These are phyloP conservation scores for Bergia puertoricense DNA, from an alignment of 92 coral and sea anemone species.

Conservation along the genomic window DNA sequence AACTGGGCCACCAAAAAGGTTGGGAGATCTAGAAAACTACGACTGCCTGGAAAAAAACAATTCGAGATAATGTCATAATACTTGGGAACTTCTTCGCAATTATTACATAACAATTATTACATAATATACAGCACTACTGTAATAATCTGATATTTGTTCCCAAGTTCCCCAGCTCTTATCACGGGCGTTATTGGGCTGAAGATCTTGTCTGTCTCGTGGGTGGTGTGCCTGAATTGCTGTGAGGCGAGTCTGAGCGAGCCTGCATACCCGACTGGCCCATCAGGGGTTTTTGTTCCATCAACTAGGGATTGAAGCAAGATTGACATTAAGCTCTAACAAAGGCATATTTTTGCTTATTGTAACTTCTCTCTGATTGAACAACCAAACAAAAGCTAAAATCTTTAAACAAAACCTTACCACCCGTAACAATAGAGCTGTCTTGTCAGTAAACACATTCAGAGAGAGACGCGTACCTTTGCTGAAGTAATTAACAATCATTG, in stretches of 20 bases:
- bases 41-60: neutral
- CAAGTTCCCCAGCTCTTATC: neutral
- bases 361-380: too few species aligned
- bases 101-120: neutral
- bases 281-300: slow-evolving; percentile 69
- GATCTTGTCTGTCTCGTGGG: slow-evolving; percentile 70
- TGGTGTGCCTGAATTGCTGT: slow-evolving; percentile 63
- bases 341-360: neutral
- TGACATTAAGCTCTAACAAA: neutral
- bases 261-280: slow-evolving; percentile 54
- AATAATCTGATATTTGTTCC: neutral
- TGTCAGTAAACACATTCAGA: too few species aligned
- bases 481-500: too few species aligned
- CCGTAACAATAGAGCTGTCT: too few species aligned
- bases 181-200: slow-evolving; percentile 37
- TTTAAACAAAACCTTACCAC: too few species aligned
- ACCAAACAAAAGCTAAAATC: neutral
- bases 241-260: slow-evolving; percentile 65
- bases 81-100: slow-evolving; percentile 1
- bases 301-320: slow-evolving; percentile 45
- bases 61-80: neutral
- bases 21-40: neutral
- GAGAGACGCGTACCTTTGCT: too few species aligned
- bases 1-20: neutral
- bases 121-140: neutral